phyloP scores from a whole-genome alignment of 2,113 vertebrate genomes.

The Scytalopus superciliaris region DNA sequence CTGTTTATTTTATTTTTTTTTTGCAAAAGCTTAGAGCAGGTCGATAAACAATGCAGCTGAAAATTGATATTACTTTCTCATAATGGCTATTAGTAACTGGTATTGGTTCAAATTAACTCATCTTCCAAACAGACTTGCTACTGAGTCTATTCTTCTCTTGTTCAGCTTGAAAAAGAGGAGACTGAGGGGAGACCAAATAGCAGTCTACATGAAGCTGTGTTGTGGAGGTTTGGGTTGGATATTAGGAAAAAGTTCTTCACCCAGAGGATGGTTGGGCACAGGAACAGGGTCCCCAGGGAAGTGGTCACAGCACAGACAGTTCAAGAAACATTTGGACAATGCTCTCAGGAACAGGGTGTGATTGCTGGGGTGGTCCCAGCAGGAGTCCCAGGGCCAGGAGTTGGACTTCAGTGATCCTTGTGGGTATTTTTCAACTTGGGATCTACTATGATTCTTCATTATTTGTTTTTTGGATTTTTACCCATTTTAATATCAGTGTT shows the following conservation, averaged over 20 bases:
- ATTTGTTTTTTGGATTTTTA: background rate
- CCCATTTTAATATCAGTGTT: background rate
- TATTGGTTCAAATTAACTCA: background rate
- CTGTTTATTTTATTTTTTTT: too few species aligned
- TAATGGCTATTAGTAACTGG: background rate
- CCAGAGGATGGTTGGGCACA: background rate
- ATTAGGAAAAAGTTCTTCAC: background rate
- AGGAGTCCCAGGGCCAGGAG: background rate
- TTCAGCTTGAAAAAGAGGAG: background rate
- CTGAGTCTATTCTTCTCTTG: background rate
- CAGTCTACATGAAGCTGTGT: background rate
- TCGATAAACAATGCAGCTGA: background rate
- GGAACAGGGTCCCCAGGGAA: background rate
- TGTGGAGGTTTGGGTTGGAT: background rate
- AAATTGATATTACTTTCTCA: background rate
- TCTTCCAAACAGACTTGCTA: background rate
- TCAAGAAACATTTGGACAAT: background rate
- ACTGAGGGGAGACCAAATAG: background rate
- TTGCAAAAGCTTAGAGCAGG: background rate
- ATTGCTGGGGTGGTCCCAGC: background rate
- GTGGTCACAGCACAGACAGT: background rate
- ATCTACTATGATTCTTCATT: background rate
- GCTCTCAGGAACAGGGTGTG: background rate
- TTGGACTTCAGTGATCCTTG: background rate
- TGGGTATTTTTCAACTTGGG: background rate